Percentiles rank a stretch among this genome's conserved stretches.
phyloP scores from a whole-genome alignment of 1,140 invertebrate species.

The Nautilus pompilius region DNA sequence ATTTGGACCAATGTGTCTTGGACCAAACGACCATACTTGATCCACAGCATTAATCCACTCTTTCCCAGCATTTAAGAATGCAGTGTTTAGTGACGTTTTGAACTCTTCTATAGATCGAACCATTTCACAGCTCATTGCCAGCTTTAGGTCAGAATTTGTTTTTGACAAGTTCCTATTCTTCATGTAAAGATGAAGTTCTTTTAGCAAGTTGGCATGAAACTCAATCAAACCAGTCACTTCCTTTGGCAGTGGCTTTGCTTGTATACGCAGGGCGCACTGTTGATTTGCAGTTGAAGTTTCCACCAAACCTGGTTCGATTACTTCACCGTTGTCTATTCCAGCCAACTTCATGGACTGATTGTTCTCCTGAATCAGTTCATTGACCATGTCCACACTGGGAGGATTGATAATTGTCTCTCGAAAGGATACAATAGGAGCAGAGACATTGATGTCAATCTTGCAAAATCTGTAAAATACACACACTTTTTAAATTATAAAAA shows the following conservation, averaged over 20 bases:
- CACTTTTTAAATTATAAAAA: neutral
- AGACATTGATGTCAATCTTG: constrained; percentile 84
- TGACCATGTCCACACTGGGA: constrained; percentile 83
- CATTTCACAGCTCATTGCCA: constrained; percentile 18
- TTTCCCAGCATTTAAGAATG: constrained; percentile 63
- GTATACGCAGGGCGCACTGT: constrained; percentile 70
- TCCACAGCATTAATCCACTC: constrained; percentile 64
- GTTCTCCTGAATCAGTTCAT: constrained; percentile 73
- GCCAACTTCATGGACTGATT: constrained; percentile 42
- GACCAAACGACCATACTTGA: constrained; percentile 88
- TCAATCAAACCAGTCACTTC: constrained; percentile 71
- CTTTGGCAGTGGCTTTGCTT: constrained; percentile 75
- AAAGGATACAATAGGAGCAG: constrained; percentile 94
- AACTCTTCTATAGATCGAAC: constrained; percentile 62
- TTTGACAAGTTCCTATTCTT: constrained; percentile 8
- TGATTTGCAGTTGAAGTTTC: constrained; percentile 70
- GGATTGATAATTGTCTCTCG: constrained; percentile 86
- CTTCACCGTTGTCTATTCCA: constrained; percentile 45
- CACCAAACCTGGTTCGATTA: constrained; percentile 53
- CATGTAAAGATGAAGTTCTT: constrained; percentile 57
- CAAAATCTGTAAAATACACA: constrained; percentile 67
- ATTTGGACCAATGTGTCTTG: constrained; percentile 84
- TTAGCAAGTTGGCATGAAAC: constrained; percentile 62
- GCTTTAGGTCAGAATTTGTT: constrained; percentile 31
- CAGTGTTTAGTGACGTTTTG: constrained; percentile 64